These are phyloP conservation scores for Pterostichus madidus DNA, from an alignment of 2,888 invertebrate species.

Conservation along the genomic window DNA sequence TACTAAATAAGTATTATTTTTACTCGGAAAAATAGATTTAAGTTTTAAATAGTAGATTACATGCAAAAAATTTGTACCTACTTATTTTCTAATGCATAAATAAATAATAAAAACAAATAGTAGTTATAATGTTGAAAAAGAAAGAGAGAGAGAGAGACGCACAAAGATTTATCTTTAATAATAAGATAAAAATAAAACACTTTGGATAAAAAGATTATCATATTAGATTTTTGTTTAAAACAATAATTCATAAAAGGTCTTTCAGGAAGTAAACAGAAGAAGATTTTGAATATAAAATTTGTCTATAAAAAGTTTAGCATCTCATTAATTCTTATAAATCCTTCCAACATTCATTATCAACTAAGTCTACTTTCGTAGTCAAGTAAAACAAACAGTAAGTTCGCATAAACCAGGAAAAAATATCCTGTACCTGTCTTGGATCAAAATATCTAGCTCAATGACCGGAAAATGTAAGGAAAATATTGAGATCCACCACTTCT, in stretches of 20 bases:
- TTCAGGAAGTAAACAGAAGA: slow-evolving; percentile 42
- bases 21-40: too few relatives aligned
- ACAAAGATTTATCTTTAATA: too few relatives aligned
- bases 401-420: slow-evolving; percentile 1
- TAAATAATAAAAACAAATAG: too few relatives aligned
- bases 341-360: not conserved
- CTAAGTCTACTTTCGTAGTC: too few relatives aligned
- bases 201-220: not conserved
- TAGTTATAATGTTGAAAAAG: too few relatives aligned
- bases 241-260: not conserved
- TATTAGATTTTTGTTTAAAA: not conserved
- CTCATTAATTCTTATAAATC: not conserved
- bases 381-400: not conserved
- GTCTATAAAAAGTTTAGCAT: not conserved
- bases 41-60: too few relatives aligned
- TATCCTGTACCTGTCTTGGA: slow-evolving; percentile 15
- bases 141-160: too few relatives aligned
- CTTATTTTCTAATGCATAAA: too few relatives aligned
- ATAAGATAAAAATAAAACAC: not conserved
- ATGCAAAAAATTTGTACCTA: too few relatives aligned
- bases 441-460: slow-evolving; percentile 36
- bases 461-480: slow-evolving; percentile 43
- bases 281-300: slow-evolving; percentile 1
- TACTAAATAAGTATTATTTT: too few relatives aligned
- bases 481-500: slow-evolving; percentile 48